Percentiles rank a stretch among this genome's conserved stretches.
phyloP scores from a whole-genome alignment of 2,888 invertebrate genomes.

The Caenorhabditis sp. region DNA sequence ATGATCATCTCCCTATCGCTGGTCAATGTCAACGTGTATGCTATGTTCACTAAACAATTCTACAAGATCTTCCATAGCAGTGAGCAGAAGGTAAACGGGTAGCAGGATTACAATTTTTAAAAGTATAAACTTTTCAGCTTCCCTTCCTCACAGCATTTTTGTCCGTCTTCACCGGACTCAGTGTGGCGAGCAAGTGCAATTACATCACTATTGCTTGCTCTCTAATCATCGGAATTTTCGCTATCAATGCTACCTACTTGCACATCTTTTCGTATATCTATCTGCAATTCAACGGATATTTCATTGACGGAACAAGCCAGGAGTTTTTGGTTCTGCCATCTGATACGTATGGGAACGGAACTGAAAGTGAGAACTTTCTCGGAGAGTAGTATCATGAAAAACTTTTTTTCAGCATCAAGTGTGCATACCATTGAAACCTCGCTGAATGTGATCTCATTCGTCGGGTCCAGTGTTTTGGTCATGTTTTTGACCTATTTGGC shows the following conservation, averaged over 20 bases:
- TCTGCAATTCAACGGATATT: slow-evolving; percentile 57
- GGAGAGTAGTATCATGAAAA: too few species aligned
- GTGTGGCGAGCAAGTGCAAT: slow-evolving; percentile 47
- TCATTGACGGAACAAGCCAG: slow-evolving; percentile 48
- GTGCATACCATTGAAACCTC: slow-evolving; percentile 63
- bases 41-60: slow-evolving; percentile 63
- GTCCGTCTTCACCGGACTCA: slow-evolving; percentile 59
- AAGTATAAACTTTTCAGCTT: slow-evolving; percentile 27
- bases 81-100: slow-evolving; percentile 47
- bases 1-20: slow-evolving; percentile 42
- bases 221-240: slow-evolving; percentile 51
- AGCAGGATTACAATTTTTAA: not conserved
- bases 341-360: slow-evolving; percentile 61
- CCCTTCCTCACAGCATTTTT: slow-evolving; percentile 60
- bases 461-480: slow-evolving; percentile 51
- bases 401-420: slow-evolving; percentile 49
- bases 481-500: slow-evolving; percentile 38
- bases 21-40: slow-evolving; percentile 55
- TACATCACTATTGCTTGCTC: slow-evolving; percentile 60
- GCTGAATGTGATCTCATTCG: slow-evolving; percentile 46
- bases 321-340: slow-evolving; percentile 58
- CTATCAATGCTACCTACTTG: slow-evolving; percentile 59
- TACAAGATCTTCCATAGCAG: slow-evolving; percentile 63
- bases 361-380: slow-evolving; percentile 41
- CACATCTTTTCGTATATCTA: slow-evolving; percentile 64